Evolutionary conservation across 2,113 vertebrate species (phyloP).

Genomic region (Bos javanicus): DNA sequence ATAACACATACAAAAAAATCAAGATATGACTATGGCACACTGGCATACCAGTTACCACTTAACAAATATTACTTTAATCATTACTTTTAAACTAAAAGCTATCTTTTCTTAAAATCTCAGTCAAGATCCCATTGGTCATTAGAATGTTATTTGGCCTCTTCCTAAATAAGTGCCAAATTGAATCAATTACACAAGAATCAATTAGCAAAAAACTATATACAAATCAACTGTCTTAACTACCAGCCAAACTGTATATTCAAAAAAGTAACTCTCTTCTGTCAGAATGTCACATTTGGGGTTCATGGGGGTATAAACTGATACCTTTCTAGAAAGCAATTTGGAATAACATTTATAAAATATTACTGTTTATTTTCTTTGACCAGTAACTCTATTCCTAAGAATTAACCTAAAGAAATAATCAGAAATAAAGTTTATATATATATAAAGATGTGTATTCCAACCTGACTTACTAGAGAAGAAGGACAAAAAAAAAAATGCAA

Average conservation of each 20-base stretch:
- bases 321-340: not conserved
- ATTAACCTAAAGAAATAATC: not conserved
- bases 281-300: not conserved
- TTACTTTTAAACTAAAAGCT: constrained; percentile 49
- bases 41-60: not conserved
- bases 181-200: constrained; percentile 39
- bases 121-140: not conserved
- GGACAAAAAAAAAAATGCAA: not conserved
- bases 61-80: constrained; percentile 49
- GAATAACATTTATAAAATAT: not conserved
- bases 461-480: not conserved
- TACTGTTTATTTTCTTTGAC: constrained; percentile 8
- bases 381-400: not conserved
- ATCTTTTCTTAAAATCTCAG: constrained; percentile 2
- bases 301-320: not conserved
- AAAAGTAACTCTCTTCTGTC: not conserved
- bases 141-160: not conserved
- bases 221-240: not conserved
- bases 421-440: constrained; percentile 7
- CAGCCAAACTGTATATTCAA: not conserved
- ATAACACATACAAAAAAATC: constrained; percentile 19
- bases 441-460: not conserved
- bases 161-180: constrained; percentile 9
- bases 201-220: constrained; percentile 21
- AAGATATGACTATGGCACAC: constrained; percentile 9